Evolutionary conservation across 2,888 invertebrate genomes (phyloP).

Genomic region (Acrobasis suavella): DNA sequence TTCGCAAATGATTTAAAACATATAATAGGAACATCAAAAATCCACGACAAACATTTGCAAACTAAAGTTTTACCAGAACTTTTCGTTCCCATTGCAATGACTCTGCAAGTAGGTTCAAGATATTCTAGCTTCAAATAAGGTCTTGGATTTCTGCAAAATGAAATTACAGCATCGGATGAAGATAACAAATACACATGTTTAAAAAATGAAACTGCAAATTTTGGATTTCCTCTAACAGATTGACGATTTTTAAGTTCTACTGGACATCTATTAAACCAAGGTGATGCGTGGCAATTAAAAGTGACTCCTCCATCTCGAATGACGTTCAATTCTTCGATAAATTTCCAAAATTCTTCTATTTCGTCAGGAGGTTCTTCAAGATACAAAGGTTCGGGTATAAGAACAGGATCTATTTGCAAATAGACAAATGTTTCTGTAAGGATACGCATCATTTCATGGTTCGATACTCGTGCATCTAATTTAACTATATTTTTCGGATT

Average conservation of each 20-base stretch:
- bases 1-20: conserved; percentile 51
- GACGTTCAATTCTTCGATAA: conserved; percentile 51
- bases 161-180: conserved; percentile 70
- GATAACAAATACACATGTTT: conserved; percentile 84
- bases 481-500: conserved; percentile 81
- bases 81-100: conserved; percentile 83
- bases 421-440: conserved; percentile 65
- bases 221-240: conserved; percentile 72
- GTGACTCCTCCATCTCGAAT: conserved; percentile 50
- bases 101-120: conserved; percentile 82
- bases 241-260: conserved; percentile 83
- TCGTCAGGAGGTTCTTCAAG: conserved; percentile 63
- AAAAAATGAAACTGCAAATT: conserved; percentile 82
- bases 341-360: conserved; percentile 68
- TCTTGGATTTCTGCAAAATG: conserved; percentile 84
- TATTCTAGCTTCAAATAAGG: conserved; percentile 81
- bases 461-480: conserved; percentile 80
- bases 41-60: conserved; percentile 77
- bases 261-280: conserved; percentile 84
- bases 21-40: conserved; percentile 75
- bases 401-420: conserved; percentile 54
- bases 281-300: conserved; percentile 71
- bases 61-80: conserved; percentile 83
- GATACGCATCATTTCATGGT: conserved; percentile 73
- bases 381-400: conserved; percentile 67